Base-by-base conservation (phyloP, 2,113 vertebrate genomes). In the Tragelaphus strepsiceros region DNA sequence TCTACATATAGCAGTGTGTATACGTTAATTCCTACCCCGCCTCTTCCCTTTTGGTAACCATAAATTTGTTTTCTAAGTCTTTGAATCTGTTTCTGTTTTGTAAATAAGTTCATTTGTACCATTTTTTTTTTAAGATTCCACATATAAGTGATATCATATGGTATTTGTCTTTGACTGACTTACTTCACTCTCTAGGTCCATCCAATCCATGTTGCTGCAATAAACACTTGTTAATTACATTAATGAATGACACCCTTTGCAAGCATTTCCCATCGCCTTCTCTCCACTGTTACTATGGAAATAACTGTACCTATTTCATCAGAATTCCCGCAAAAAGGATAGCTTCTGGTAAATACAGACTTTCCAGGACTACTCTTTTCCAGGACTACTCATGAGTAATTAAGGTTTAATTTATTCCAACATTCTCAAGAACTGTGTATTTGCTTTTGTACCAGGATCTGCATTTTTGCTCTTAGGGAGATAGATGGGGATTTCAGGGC, bases 291-390 rank as follows among this genome's bases (percentile, higher is more conserved):
- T 43, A n/a, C 85, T 81, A 56, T 21, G 12, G 51, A 84, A 90
- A 77, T 53, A 53, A 90, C 53, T 19, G 11, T 84, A 92, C 19
- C 10, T 88, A 53, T 95, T 94, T 94, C 28, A 30, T 95, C 54
- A 53, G 85, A 93, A 94, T 88, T 28, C 89, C 39, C 89, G 21
- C 2, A 35, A 91, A 93, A 77, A 17, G 49, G 16, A 16, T 59
- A 91, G 64, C 24, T 93, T 97, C 62, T 96, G 86, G 22, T 94
- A 97, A 97, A 83, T 85, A 39, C 77, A 80, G 94, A 39, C 49
- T 95, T 94, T 85, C 91, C 19, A 88, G 94, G 77, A 85, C 39
- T 74, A 26, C 74, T 71, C 90, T 58, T 95, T 94, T 85, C 91
- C 19, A 86, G 94, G 86, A 88, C 39, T 77, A 32, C 84, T 71